Conservation (phyloP, 2,888 invertebrate genomes). For the Tipula confusa region DNA sequence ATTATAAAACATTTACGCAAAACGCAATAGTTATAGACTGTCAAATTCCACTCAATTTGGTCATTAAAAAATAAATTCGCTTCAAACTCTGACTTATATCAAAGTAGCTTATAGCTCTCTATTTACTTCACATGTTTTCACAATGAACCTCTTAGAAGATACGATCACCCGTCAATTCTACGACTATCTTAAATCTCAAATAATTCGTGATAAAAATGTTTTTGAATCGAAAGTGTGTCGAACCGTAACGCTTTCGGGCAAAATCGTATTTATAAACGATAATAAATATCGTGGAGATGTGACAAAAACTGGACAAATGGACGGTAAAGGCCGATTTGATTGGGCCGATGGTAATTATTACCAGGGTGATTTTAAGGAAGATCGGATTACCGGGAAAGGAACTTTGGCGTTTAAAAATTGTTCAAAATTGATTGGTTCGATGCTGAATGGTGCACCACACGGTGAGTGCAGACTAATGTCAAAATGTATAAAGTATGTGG, state of each 20-base stretch:
- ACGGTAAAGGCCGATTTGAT: neutral
- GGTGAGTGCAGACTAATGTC: neutral
- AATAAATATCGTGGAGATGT: constrained; percentile 7
- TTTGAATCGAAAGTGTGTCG: neutral
- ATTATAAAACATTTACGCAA: too few relatives aligned
- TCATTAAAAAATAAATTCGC: neutral
- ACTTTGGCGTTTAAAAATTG: neutral
- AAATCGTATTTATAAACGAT: neutral
- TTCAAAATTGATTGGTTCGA: neutral
- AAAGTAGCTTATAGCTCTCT: neutral
- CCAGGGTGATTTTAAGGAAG: neutral
- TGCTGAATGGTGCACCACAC: neutral
- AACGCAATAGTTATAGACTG: too few relatives aligned
- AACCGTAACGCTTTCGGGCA: neutral
- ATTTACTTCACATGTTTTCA: neutral
- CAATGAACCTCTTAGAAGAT: neutral
- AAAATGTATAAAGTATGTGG: neutral
- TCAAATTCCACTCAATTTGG: neutral
- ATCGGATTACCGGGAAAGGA: neutral
- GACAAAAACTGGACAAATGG: neutral
- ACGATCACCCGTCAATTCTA: neutral
- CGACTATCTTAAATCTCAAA: neutral
- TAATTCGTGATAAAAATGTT: neutral
- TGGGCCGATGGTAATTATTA: neutral
- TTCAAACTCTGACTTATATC: neutral